Base-by-base conservation (phyloP, 1,140 invertebrate species). In the Pararge aegeria region DNA sequence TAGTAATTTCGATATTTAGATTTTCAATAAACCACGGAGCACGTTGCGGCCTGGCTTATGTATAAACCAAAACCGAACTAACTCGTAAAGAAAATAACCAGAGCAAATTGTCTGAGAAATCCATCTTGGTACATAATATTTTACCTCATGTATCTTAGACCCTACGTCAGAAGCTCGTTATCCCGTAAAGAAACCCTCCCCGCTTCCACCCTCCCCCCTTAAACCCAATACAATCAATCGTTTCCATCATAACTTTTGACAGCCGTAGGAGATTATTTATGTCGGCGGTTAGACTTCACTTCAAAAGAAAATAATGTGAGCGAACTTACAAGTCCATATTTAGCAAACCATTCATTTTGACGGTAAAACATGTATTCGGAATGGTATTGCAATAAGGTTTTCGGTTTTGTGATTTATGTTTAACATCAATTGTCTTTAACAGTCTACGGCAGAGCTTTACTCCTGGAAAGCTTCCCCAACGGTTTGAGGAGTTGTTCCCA, bases 171-270 rank as follows among this genome's bases (percentile, higher is more conserved):
- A 42, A 42, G 12, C 38, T 42, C 38, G 38, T 18, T 42, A 42
- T 42, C 38, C 38, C 16, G 13, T 18, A 42, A 42, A 42, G 13
- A 15, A 42, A 13, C 13, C 34, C 34, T 4, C 30, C 16, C 15
- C 37, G 3, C 24, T 24, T 40, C 4, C 16, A 40, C 37, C 37
- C 16, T 2, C 16, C 16, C 13, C 16, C 38, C 38, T 12, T 16
- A 15, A 42, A 42, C 13, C 38, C 10, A 42, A 42, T 42, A 42
- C 38, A 42, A 42, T 42, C 38, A 42, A 16, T 42, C 38, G 38
- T 34, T 12, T 34, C 30, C 30, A 34, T 34, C 30, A 34, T 42
- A 42, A 42, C 38, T 42, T 42, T 42, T 42, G 38, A 42, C 38
- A 42, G 38, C 16, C 18, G 38, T 16, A 42, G 38, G 15, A 16